Base-by-base conservation (phyloP, 2,888 invertebrate species). In the Andrena minutula region DNA sequence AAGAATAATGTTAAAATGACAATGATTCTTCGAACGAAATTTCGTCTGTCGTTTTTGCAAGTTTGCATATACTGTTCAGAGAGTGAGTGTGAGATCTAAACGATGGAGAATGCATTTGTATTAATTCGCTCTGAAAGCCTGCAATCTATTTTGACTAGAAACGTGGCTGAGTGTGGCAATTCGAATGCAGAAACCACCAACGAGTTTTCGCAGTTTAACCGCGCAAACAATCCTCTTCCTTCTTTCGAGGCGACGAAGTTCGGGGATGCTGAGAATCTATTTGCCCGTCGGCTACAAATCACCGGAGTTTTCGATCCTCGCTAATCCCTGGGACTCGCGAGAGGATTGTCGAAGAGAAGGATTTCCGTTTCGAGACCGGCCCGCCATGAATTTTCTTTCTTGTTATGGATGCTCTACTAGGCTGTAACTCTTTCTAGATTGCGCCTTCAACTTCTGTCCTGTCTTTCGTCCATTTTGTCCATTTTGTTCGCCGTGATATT, bases 291-390 rank as follows among this genome's bases (percentile, higher is more conserved):
- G 75, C 84, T 72, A 88, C 88, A 88, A 87, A 87, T 87, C 87
- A 87, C 88, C 80, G 49, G 83, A 79, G 85, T 85, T 87, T 84
- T 75, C 88, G 88, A 86, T 88, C 86, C 88, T 76, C 16, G 75
- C 82, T 88, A 88, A 87, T 87, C 87, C 88, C 41, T 66, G 7
- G 64, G 81, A 76, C 81, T 60, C 16, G 41, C 68, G 64, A 28
- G 64, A 65, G 77, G 75, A 61, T 63, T 64, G 83, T 77, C 83
- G 76, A 78, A 70, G 82, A 69, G 69, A 75, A 70, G 84, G 84
- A 87, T 86, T 80, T 78, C 71, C 74, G 68, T 58, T 74, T 65
- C 77, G 74, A 58, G 78, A 68, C 69, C 41, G 51, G 72, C 65
- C 76, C 73, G 53, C 82, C 73, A 35, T 72, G 80, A 76, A 78